Conservation (phyloP, 2,797 vertebrate genomes). For the Pangasius macronema region DNA sequence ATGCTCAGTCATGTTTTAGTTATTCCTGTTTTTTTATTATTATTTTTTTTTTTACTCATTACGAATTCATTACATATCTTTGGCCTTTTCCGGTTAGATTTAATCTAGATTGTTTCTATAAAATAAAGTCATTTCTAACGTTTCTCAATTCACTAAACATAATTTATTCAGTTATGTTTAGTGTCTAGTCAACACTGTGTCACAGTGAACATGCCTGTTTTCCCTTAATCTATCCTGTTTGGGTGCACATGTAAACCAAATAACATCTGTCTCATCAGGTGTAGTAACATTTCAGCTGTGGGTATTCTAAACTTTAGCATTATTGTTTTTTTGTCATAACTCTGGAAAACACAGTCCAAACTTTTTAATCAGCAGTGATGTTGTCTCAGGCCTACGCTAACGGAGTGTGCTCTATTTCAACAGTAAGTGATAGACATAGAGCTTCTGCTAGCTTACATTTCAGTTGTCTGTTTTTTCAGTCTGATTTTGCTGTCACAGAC, state of each 20-base stretch:
- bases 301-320: conserved; percentile 6
- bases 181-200: not conserved
- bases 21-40: not conserved
- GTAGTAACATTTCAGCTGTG: conserved; percentile 28
- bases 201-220: conserved; percentile 25
- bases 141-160: not conserved
- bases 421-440: not conserved
- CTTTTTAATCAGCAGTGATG: not conserved
- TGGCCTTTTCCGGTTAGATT: not conserved
- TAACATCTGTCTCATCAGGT: conserved; percentile 28
- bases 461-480: not conserved
- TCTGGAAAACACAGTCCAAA: not conserved
- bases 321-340: not conserved
- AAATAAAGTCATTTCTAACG: not conserved
- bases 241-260: conserved; percentile 10
- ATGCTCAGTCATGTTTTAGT: not conserved
- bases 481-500: not conserved
- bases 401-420: not conserved
- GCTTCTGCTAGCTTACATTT: not conserved
- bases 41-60: not conserved
- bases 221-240: conserved; percentile 10
- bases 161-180: not conserved
- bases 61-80: not conserved
- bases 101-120: not conserved
- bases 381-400: not conserved